phyloP scores from a whole-genome alignment of 2,113 vertebrate species.

The Gallinago paraguaiae region DNA sequence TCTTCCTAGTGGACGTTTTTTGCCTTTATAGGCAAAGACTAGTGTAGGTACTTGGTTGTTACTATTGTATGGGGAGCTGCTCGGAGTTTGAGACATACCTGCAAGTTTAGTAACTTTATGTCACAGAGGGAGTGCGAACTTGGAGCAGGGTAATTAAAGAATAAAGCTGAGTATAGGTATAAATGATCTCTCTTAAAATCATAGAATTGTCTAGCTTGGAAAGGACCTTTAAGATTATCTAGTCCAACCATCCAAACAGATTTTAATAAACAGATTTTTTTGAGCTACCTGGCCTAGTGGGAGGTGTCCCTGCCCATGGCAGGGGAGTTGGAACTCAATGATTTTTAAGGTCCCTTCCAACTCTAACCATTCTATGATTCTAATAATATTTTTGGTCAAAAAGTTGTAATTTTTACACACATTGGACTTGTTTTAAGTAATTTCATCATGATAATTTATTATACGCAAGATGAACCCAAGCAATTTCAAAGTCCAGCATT shows the following conservation, averaged over 20 bases:
- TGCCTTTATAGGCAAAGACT: neutral
- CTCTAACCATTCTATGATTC: too few relatives aligned
- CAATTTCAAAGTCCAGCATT: neutral
- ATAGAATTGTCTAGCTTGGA: too few relatives aligned
- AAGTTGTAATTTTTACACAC: neutral
- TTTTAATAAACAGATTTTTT: too few relatives aligned
- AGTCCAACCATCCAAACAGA: neutral
- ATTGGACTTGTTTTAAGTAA: neutral
- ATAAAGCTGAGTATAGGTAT: neutral
- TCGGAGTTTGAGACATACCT: neutral
- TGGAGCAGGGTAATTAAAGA: neutral
- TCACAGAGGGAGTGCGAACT: neutral
- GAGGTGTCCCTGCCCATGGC: too few relatives aligned
- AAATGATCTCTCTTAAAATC: neutral
- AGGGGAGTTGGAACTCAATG: too few relatives aligned
- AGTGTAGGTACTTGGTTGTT: neutral
- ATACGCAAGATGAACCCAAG: neutral
- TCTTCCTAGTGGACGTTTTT: neutral
- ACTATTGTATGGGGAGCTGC: neutral
- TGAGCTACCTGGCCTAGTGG: too few relatives aligned
- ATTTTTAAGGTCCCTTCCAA: too few relatives aligned
- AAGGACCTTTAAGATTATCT: too few relatives aligned
- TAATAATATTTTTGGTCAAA: neutral
- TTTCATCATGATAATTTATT: neutral
- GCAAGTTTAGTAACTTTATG: neutral